Evolutionary conservation across 2,888 invertebrate species (phyloP).

Genomic region (Erpobdella octoculata): DNA sequence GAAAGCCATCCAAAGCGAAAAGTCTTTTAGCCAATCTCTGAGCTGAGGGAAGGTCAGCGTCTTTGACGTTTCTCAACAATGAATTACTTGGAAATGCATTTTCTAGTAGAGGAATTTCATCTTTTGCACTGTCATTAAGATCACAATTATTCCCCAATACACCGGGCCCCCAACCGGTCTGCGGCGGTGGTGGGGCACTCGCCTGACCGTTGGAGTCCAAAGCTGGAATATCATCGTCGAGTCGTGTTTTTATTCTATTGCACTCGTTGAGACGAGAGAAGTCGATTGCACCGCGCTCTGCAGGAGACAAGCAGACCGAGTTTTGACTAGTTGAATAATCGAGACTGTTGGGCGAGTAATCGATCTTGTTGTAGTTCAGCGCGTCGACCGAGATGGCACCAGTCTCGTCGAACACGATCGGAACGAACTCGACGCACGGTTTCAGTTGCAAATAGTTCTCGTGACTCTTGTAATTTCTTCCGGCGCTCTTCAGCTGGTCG

Average conservation of each 20-base stretch:
- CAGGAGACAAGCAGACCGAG: no score
- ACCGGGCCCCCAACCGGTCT: background rate
- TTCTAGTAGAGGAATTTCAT: background rate
- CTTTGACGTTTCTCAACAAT: constrained; percentile 57
- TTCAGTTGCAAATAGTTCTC: constrained; percentile 75
- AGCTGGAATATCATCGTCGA: background rate
- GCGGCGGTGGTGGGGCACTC: background rate
- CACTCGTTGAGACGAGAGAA: background rate
- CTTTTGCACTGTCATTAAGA: background rate
- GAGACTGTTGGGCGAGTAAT: constrained; percentile 33
- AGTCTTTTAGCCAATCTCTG: constrained; percentile 85
- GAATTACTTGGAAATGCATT: background rate
- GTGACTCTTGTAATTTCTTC: constrained; percentile 73
- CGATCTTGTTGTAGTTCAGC: constrained; percentile 55
- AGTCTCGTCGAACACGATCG: constrained; percentile 83
- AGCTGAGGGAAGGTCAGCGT: constrained; percentile 86
- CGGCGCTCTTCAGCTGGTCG: constrained; percentile 55
- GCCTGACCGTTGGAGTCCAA: background rate
- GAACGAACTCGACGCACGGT: constrained; percentile 69
- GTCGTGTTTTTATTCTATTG: background rate
- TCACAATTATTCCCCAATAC: no score
- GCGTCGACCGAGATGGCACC: constrained; percentile 86
- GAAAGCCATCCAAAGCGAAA: constrained; percentile 88
- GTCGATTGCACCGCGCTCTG: background rate
- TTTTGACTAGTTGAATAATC: background rate